These are phyloP conservation scores for Eidolon dupreanum DNA, from an alignment of 2,797 vertebrate genomes.

Conservation along the genomic window DNA sequence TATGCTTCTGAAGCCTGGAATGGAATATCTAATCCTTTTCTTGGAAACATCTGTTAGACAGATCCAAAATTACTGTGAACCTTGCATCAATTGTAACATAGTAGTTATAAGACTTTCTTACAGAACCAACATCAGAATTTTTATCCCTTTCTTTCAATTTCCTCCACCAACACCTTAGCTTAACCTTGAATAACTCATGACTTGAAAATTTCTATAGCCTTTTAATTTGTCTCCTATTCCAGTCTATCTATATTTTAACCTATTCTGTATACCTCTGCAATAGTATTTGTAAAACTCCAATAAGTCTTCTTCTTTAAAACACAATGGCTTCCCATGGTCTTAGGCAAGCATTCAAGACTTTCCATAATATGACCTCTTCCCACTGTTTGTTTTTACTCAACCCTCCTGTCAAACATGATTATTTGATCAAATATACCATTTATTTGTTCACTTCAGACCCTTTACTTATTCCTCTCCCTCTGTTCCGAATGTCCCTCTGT, in stretches of 20 bases:
- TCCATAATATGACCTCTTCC: background rate
- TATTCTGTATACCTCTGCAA: background rate
- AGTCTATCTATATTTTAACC: background rate
- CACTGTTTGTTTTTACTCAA: background rate
- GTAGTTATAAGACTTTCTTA: background rate
- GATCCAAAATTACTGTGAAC: background rate
- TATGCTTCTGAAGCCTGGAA: background rate
- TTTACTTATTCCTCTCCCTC: background rate
- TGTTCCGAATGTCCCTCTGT: background rate
- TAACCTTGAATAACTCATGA: background rate
- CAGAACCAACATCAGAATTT: background rate
- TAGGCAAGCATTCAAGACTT: background rate
- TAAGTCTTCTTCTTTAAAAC: background rate
- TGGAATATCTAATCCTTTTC: background rate
- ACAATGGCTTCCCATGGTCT: background rate
- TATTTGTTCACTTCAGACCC: background rate
- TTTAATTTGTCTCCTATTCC: background rate
- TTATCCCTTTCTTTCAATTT: background rate
- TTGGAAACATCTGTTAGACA: background rate
- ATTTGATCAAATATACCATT: conserved; percentile 5
- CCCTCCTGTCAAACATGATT: background rate
- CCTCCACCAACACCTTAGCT: background rate
- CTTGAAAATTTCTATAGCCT: background rate
- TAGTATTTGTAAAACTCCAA: background rate
- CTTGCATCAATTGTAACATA: background rate